Percentiles rank a stretch among this genome's conserved stretches.
Evolutionary conservation across 2,113 vertebrate genomes (phyloP).

Genomic region (Phalacrocorax carbo): DNA sequence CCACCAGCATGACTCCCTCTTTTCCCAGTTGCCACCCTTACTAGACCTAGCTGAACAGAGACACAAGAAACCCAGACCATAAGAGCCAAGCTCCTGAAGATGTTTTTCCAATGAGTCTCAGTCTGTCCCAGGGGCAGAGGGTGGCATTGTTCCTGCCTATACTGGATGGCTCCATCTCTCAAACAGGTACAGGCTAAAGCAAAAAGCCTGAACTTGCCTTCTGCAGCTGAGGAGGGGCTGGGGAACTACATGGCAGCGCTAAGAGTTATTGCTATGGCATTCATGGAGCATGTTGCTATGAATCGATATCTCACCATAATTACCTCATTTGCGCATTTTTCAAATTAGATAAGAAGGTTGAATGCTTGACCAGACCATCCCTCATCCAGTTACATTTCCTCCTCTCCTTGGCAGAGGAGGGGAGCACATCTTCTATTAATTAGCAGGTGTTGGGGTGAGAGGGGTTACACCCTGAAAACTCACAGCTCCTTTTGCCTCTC

Average conservation of each 20-base stretch:
- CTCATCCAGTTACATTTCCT: slow-evolving; percentile 21
- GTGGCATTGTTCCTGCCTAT: not conserved
- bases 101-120: not conserved
- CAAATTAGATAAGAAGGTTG: slow-evolving; percentile 59
- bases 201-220: not conserved
- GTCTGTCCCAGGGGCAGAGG: not conserved
- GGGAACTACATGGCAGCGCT: not conserved
- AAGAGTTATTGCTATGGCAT: slow-evolving; percentile 55
- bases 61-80: not conserved
- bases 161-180: not conserved
- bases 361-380: not conserved
- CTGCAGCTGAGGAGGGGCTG: not conserved
- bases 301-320: slow-evolving; percentile 62
- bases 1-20: not conserved
- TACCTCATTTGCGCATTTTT: slow-evolving; percentile 64
- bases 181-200: not conserved
- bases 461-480: not conserved
- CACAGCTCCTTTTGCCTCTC: not conserved
- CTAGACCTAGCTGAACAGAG: not conserved
- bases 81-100: not conserved
- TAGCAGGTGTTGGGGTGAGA: not conserved
- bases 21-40: not conserved
- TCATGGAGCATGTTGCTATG: slow-evolving; percentile 29
- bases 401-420: not conserved
- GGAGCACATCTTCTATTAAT: not conserved